These are phyloP conservation scores for Nasonovia ribisnigri DNA, from an alignment of 2,888 invertebrate genomes.

Conservation along the genomic window DNA sequence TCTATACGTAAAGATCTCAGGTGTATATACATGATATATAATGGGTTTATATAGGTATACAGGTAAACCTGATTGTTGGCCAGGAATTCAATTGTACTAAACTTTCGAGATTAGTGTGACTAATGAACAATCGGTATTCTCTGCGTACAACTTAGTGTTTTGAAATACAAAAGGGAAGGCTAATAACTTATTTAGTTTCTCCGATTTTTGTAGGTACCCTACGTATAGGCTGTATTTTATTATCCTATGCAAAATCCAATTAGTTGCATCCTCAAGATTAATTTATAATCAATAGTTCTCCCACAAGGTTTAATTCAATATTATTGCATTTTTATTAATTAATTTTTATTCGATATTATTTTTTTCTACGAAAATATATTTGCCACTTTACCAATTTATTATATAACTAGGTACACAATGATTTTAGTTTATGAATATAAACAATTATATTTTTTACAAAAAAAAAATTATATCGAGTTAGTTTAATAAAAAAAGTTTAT, in stretches of 20 bases:
- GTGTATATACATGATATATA: neutral
- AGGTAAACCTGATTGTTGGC: neutral
- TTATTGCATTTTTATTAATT: too few species aligned
- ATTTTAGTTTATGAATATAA: neutral
- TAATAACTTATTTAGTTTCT: neutral
- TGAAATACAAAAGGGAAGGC: neutral
- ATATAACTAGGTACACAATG: too few species aligned
- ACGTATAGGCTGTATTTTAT: neutral
- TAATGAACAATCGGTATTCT: constrained; percentile 39
- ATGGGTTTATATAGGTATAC: neutral
- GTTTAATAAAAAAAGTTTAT: neutral
- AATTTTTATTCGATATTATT: too few species aligned
- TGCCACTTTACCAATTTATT: neutral
- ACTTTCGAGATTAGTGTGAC: constrained; percentile 17
- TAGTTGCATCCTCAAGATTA: neutral
- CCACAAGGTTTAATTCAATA: neutral
- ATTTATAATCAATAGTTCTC: neutral
- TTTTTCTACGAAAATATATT: neutral
- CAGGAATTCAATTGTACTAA: constrained; percentile 10
- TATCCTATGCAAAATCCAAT: neutral
- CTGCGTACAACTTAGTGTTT: neutral
- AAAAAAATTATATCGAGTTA: neutral
- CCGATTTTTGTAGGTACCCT: neutral
- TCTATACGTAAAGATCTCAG: neutral
- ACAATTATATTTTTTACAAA: neutral